Conservation (phyloP, 2,797 vertebrate genomes). For the Rhynchonycteris naso region DNA sequence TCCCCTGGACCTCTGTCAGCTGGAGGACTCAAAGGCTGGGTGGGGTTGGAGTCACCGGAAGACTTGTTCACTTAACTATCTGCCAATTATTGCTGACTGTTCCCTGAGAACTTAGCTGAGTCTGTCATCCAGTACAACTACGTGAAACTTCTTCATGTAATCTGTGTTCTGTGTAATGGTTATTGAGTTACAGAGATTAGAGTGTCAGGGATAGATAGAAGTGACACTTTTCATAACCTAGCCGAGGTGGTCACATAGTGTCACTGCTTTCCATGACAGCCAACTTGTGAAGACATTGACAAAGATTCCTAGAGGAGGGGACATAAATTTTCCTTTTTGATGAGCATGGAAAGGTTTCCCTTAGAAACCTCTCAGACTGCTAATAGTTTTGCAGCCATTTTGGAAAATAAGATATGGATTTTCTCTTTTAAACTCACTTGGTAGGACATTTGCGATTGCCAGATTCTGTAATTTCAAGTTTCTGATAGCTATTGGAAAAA, state of each 20-base stretch:
- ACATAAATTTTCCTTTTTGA: neutral
- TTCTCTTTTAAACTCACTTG: neutral
- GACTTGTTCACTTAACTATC: neutral
- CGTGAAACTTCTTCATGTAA: neutral
- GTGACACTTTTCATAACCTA: neutral
- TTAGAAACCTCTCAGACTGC: neutral
- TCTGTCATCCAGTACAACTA: neutral
- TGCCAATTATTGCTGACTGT: neutral
- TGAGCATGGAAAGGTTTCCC: neutral
- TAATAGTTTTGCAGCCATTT: neutral
- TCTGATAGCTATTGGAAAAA: neutral
- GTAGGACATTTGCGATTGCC: neutral
- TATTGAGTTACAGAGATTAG: neutral
- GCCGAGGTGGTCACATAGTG: neutral
- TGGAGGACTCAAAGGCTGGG: neutral
- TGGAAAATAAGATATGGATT: neutral
- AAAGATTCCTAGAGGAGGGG: neutral
- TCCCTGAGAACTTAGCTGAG: neutral
- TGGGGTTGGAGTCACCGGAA: neutral
- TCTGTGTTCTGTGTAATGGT: neutral
- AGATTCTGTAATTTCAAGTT: neutral
- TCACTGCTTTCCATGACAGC: neutral
- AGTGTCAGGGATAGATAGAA: neutral
- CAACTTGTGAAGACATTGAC: neutral
- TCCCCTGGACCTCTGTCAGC: neutral